A percentile compares a stretch with the other conserved stretches of the same genome.
phyloP scores from a whole-genome alignment of 1,140 invertebrate genomes.

The Lepidurus couesii region DNA sequence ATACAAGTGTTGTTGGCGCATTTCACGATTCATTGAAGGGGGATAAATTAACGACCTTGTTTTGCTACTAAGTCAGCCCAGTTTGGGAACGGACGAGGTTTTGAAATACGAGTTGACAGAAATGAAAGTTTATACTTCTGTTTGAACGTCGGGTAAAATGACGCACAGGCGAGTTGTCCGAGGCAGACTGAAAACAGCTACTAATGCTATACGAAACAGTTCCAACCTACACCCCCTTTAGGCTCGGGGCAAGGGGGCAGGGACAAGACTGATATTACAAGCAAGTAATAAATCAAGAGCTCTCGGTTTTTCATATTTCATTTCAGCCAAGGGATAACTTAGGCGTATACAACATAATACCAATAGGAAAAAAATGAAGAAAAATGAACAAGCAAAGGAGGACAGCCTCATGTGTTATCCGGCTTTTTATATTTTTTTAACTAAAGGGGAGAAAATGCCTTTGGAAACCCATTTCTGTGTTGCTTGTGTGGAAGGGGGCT shows the following conservation, averaged over 20 bases:
- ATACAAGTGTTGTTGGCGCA: background rate
- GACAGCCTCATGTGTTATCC: conserved; percentile 18
- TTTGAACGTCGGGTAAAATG: background rate
- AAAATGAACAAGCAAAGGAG: conserved; percentile 5
- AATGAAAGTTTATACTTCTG: conserved; percentile 5
- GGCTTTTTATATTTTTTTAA: background rate
- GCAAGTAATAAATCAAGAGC: background rate
- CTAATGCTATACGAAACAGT: background rate
- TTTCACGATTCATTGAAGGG: background rate
- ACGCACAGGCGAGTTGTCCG: background rate
- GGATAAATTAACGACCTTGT: background rate
- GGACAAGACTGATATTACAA: conserved; percentile 9
- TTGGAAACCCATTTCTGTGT: background rate
- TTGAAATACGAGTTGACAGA: background rate
- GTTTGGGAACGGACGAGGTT: background rate
- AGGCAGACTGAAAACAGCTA: conserved; percentile 7
- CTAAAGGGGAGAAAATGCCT: conserved; percentile 2
- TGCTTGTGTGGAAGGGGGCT: conserved; percentile 12
- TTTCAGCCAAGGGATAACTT: conserved; percentile 1
- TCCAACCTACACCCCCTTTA: background rate
- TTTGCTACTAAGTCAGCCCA: background rate
- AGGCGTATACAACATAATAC: conserved; percentile 14
- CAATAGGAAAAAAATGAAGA: conserved; percentile 11
- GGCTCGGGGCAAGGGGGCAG: background rate
- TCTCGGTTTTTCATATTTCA: conserved; percentile 20